Conservation (phyloP, 2,113 vertebrate species). For the Atherinomorus stipes region DNA sequence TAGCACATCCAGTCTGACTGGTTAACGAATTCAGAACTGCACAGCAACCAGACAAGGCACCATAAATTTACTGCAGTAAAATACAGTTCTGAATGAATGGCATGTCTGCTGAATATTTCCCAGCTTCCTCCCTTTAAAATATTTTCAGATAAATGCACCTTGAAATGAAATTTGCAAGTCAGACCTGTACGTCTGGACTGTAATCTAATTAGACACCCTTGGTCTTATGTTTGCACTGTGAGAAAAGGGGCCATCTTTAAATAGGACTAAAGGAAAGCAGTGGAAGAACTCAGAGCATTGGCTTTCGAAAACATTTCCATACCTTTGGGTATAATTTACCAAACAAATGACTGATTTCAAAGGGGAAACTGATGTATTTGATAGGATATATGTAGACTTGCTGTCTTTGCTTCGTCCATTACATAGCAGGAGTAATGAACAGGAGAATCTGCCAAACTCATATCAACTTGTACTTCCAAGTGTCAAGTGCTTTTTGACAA, state of each 20-base stretch:
- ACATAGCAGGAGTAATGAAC: not conserved
- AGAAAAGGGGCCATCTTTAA: slow-evolving; percentile 67
- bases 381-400: not conserved
- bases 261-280: slow-evolving; percentile 51
- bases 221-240: slow-evolving; percentile 23
- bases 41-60: not conserved
- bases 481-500: not conserved
- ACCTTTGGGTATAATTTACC: slow-evolving; percentile 4
- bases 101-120: slow-evolving; percentile 7
- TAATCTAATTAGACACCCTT: slow-evolving; percentile 55
- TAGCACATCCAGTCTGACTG: not conserved
- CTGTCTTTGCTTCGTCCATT: not conserved
- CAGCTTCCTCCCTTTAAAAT: not conserved
- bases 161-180: slow-evolving; percentile 41
- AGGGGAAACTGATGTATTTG: not conserved
- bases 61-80: not conserved
- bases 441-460: not conserved
- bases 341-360: slow-evolving; percentile 10
- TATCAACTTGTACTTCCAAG: not conserved
- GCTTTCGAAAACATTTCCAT: slow-evolving; percentile 18
- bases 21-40: not conserved
- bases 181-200: slow-evolving; percentile 51
- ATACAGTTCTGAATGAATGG: not conserved
- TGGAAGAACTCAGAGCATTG: slow-evolving; percentile 17
- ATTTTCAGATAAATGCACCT: slow-evolving; percentile 33